Base-by-base conservation (phyloP, 2,888 invertebrate species). In the Drosophila mettleri region DNA sequence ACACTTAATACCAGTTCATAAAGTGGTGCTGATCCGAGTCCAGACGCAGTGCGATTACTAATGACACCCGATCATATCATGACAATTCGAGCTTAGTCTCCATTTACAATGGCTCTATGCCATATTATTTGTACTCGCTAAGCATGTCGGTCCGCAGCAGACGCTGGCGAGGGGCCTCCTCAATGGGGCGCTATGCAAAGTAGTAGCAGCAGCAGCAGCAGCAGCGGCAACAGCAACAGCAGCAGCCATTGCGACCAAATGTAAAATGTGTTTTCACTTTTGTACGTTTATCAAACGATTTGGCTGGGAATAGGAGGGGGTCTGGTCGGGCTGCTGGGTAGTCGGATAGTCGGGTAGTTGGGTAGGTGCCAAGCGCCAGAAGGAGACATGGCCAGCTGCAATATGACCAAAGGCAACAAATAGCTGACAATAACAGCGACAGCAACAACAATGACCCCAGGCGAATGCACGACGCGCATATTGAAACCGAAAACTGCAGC, bases 231-330 rank as follows among this genome's bases (percentile, higher is more conserved):
- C 43, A n/a, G 61, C 63, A 60, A 33, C 59, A 60, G 39, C 53
- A 59, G 29, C 55, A 53, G 55, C 43, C 59, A 57, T 48, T 45
- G 70, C 54, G 53, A 54, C 49, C 72, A 46, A 79, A 81, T 81
- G 81, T 78, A 62, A 81, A 84, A 80, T 84, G 80, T 82, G 80
- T 83, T 83, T 83, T 83, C 82, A 84, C 82, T 83, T 83, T 83
- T 83, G 81, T 84, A 73, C 80, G 81, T 79, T 75, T 75, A 77
- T 83, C 80, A 83, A 83, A 72, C 72, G 74, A 45, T 64, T 70
- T 53, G 54, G 45, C 43, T 20, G 51, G 48, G 41, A 14, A 20
- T 8, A 2, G 16, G 1, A n/a, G 16, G 12, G 16, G 41, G 54
- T 24, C 24, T 7, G 41, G n/a, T 5, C 27, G n/a, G 27, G 3